Evolutionary conservation across 2,888 invertebrate genomes (phyloP), one percentile per base, ranked within the genome.

Genomic region (Deroplatys truncata): DNA sequence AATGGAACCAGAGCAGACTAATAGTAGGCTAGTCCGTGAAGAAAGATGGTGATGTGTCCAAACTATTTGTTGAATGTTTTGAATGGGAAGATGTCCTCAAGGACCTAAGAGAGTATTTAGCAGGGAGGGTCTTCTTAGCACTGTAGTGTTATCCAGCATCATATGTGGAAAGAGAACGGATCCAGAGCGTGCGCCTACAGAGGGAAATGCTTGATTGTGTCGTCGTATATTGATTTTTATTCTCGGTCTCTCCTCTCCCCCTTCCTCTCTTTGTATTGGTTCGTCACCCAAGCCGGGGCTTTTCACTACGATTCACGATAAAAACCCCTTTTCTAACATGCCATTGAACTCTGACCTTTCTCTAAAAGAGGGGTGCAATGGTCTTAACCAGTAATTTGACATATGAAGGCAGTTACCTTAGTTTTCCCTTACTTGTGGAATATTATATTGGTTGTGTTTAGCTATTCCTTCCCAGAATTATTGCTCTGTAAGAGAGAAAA

Each of bases 201-300:
- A 25, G n/a, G 83, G 82, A 87, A 35, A 87, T 35, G 87, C 83
- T 87, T 87, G 56, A 87, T 87, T 87, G 83, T 87, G 87, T 87
- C 83, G 83, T 87, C 83, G 43, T 87, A 82, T 87, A 83, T 87
- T 87, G 87, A 87, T 87, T 87, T 87, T 85, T 87, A 82, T 35
- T 87, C 31, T 82, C 31, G 43, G 35, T 83, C 20, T 31, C 35
- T 29, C 35, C 29, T 87, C 83, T 82, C 82, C n/a, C 31, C 35
- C 82, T 31, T n/a, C n/a, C 82, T 82, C 87, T 29, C 31, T 29
- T 83, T 25, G n/a, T 28, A 35, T 25, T 87, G n/a, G 20, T 28
- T 82, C 82, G n/a, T 83, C 83, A 83, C 87, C 82, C 87, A 29
- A 72, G 56, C 56, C 56, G 56, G 56, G 56, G 56, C 56, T 72